Evolutionary conservation across 2,113 vertebrate species (phyloP), one percentile per base, ranked within the genome.

Genomic region (Pseudorhombus dupliciocellatus): DNA sequence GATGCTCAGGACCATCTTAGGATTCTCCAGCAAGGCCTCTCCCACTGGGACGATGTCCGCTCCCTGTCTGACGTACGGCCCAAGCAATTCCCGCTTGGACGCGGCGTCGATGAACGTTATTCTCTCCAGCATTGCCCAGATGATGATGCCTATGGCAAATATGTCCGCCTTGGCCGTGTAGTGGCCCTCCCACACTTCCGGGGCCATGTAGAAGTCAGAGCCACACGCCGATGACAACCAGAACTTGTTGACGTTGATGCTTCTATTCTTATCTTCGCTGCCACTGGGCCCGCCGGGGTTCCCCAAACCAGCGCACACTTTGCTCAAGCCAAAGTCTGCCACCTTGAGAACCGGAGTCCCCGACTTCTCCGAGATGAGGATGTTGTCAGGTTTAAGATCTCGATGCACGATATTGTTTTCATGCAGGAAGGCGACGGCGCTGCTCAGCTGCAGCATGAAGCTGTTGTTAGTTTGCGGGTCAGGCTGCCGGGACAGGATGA

Each of bases 151-250:
- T 0, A 98, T 90, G 57, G 97, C 97, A 1, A 99, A 99, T 86
- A 99, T 98, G 93, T 99, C 97, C 0, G 97, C 97, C 92, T 98
- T 98, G 88, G 97, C 97, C 0, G 97, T 98, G 94, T 98, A 98
- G 92, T 98, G 97, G 22, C 97, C 97, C 80, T 98, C 97, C 97
- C 97, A 98, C 66, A 98, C 97, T 88, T 98, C 97, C 0, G 97
- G 97, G 0, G 97, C 97, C 97, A 99, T 98, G 88, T 93, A 99
- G 91, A 99, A 98, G 82, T 98, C 97, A 0, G 97, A 97, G 67
- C 97, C 97, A 0, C 97, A 99, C 1, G 97, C 96, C 0, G 96
- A 97, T 0, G 97, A 99, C 82, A 98, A 87, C 96, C 96, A 98
- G 85, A 93, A 96, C 73, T 97, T 97, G 90, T 98, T 97, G 75